A percentile compares a stretch with the other conserved stretches of the same genome.
Evolutionary conservation across 2,113 vertebrate genomes (phyloP).

Genomic region (Thinocorus orbignyianus): DNA sequence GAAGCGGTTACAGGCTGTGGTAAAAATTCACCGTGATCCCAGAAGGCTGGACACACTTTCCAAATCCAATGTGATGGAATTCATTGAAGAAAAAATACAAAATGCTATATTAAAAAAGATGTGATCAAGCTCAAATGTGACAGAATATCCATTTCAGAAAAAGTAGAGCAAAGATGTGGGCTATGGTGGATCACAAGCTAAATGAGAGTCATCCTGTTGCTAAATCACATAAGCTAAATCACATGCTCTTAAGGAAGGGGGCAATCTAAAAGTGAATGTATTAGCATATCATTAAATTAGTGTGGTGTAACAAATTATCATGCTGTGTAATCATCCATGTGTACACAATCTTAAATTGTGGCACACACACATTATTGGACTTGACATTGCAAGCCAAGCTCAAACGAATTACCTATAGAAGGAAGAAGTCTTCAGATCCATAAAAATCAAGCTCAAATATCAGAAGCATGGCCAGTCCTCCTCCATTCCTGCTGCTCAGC

Average conservation of each 20-base stretch:
- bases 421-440: neutral
- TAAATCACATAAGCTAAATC: neutral
- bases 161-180: neutral
- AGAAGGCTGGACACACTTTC: neutral
- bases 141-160: neutral
- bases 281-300: constrained; percentile 50
- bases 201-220: neutral
- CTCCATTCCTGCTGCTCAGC: neutral
- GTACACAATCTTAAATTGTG: neutral
- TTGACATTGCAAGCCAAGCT: neutral
- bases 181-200: neutral
- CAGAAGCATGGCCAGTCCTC: neutral
- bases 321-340: constrained; percentile 30
- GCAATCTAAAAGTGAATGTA: neutral
- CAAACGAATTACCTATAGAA: constrained; percentile 10
- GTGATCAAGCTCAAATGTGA: neutral
- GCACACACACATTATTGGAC: neutral
- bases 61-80: neutral
- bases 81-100: neutral
- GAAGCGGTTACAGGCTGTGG: neutral
- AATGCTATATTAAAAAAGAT: neutral
- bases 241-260: neutral
- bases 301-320: neutral
- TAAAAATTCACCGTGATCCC: neutral
- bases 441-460: neutral